Evolutionary conservation across 2,888 invertebrate species (phyloP).

Genomic region (Eurytoma californica): DNA sequence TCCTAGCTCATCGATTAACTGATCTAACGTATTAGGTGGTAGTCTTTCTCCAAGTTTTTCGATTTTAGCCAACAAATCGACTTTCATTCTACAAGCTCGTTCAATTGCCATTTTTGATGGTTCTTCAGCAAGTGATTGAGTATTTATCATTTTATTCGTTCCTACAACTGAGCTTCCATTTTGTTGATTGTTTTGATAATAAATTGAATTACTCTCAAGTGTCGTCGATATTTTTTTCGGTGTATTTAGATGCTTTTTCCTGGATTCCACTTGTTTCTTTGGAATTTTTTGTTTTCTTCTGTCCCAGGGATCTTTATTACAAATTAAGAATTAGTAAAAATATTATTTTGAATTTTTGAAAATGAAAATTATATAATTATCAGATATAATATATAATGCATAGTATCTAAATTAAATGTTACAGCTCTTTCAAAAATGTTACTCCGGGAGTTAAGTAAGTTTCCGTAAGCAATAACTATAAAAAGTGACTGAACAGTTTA

Average conservation of each 20-base stretch:
- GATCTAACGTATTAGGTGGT: constrained; percentile 98
- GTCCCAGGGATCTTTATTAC: constrained; percentile 92
- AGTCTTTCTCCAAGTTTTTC: constrained; percentile 90
- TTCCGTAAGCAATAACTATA: too few species aligned
- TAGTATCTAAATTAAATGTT: too few species aligned
- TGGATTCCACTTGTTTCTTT: constrained; percentile 78
- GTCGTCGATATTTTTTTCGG: constrained; percentile 91
- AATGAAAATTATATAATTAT: too few species aligned
- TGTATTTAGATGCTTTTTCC: constrained; percentile 81
- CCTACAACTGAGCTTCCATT: constrained; percentile 69
- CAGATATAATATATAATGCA: too few species aligned
- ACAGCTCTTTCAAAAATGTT: too few species aligned
- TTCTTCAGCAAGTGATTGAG: constrained; percentile 51
- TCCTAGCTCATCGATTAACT: constrained; percentile 97
- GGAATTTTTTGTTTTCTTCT: constrained; percentile 81
- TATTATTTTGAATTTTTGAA: too few species aligned
- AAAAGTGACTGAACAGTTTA: too few species aligned
- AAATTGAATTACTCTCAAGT: constrained; percentile 76
- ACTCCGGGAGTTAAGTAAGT: too few species aligned
- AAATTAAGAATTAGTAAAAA: too few species aligned
- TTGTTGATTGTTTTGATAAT: constrained; percentile 74
- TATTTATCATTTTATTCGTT: constrained; percentile 65
- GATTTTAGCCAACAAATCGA: constrained; percentile 89
- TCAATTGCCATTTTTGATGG: constrained; percentile 92
- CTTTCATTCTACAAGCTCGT: constrained; percentile 94